Conservation (phyloP, 2,888 invertebrate species). For the Hartigia nigra region DNA sequence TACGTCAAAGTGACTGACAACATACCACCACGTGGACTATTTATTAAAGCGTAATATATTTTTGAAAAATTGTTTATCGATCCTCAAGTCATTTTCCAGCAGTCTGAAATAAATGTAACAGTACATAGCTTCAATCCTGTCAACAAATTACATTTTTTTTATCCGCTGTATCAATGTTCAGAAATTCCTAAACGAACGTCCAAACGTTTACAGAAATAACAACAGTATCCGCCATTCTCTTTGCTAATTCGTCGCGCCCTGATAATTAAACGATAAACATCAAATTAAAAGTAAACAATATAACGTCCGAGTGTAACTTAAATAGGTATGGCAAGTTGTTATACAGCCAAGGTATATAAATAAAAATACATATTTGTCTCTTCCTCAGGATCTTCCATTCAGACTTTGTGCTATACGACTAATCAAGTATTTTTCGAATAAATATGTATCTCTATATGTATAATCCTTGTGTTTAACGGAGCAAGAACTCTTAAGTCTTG, state of each 20-base stretch:
- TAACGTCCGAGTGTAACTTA: too few species aligned
- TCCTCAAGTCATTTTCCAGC: neutral
- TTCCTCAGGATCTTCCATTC: neutral
- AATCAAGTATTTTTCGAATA: neutral
- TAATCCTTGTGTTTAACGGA: neutral
- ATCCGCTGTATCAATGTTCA: neutral
- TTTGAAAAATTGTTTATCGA: neutral
- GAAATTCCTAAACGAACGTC: neutral
- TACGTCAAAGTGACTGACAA: neutral
- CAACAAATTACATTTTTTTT: neutral
- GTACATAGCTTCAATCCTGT: neutral
- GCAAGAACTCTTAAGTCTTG: neutral
- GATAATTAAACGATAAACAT: too few species aligned
- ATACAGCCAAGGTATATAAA: neutral
- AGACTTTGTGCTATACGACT: neutral
- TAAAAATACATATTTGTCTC: neutral
- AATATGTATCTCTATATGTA: neutral
- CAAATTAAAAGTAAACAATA: neutral
- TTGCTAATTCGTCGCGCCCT: neutral
- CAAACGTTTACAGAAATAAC: neutral
- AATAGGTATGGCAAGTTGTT: neutral
- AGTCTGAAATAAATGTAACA: neutral
- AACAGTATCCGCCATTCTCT: neutral
- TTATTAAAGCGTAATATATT: neutral
- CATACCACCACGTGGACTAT: neutral